Evolutionary conservation across 2,797 vertebrate genomes (phyloP).

Genomic region (Tenualosa thibaudeaui): DNA sequence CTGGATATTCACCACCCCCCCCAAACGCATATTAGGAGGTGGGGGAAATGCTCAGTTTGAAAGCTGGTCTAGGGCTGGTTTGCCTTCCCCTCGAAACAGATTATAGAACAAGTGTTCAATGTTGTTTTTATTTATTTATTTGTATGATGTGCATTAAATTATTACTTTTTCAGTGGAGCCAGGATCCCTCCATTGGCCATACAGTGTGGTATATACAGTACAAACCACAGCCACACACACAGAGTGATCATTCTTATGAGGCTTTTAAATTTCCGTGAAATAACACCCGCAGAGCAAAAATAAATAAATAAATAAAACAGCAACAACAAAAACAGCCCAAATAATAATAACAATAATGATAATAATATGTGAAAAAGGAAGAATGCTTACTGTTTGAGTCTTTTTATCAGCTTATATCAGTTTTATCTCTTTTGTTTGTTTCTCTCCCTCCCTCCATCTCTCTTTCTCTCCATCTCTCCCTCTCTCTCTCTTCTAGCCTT

Average conservation of each 20-base stretch:
- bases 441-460: slow-evolving; percentile 34
- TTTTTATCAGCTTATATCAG: slow-evolving; percentile 50
- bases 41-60: no score
- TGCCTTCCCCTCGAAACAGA: background rate
- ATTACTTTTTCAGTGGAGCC: background rate
- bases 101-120: background rate
- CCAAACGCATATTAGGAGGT: background rate
- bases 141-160: background rate
- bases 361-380: slow-evolving; percentile 2
- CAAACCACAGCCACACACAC: background rate
- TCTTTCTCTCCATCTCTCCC: background rate
- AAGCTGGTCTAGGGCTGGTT: background rate
- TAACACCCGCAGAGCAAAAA: background rate
- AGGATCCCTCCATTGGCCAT: background rate
- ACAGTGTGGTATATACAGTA: background rate
- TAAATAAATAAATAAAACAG: no score
- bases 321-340: background rate
- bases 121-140: background rate
- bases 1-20: background rate
- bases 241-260: background rate
- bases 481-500: slow-evolving; percentile 50
- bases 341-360: slow-evolving; percentile 1
- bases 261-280: background rate
- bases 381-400: slow-evolving; percentile 69
- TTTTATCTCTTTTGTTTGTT: slow-evolving; percentile 44